Percentiles rank a stretch among this genome's conserved stretches.
Conservation (phyloP, 1,140 invertebrate genomes). For the Theocolax elegans region DNA sequence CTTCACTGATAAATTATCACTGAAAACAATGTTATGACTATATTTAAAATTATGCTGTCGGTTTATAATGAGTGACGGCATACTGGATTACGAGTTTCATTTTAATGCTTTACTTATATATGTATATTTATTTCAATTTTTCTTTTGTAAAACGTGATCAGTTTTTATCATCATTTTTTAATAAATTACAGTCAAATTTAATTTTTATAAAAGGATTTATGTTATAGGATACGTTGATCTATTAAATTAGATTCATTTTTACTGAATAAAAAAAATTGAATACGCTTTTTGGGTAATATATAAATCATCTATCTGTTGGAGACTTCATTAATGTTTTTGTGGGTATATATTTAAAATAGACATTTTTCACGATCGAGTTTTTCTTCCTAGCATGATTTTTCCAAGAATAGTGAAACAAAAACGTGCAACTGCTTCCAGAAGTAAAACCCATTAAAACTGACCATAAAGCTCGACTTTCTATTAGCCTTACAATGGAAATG, state of each 20-base stretch:
- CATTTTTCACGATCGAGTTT: neutral
- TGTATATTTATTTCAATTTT: neutral
- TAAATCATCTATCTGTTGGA: too few species aligned
- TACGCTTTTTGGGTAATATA: too few species aligned
- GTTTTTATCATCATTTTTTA: neutral
- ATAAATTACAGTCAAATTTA: neutral
- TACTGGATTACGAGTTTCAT: conserved; percentile 46
- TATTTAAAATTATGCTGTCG: conserved; percentile 57
- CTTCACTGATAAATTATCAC: conserved; percentile 60
- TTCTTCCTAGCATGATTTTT: neutral
- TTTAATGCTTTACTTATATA: neutral
- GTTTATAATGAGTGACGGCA: conserved; percentile 49
- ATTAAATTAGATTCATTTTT: too few species aligned
- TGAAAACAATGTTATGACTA: conserved; percentile 61
- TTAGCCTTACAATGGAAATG: conserved; percentile 62
- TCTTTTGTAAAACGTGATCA: neutral
- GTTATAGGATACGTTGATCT: too few species aligned
- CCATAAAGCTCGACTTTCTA: conserved; percentile 56
- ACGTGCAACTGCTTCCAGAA: conserved; percentile 7
- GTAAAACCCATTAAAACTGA: conserved; percentile 28
- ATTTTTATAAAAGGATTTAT: too few species aligned
- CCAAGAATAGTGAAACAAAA: conserved; percentile 33
- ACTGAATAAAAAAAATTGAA: too few species aligned
- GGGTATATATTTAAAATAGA: neutral
- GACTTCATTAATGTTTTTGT: too few species aligned